Conservation (phyloP, 2,797 vertebrate genomes). For the Malurus splendens region DNA sequence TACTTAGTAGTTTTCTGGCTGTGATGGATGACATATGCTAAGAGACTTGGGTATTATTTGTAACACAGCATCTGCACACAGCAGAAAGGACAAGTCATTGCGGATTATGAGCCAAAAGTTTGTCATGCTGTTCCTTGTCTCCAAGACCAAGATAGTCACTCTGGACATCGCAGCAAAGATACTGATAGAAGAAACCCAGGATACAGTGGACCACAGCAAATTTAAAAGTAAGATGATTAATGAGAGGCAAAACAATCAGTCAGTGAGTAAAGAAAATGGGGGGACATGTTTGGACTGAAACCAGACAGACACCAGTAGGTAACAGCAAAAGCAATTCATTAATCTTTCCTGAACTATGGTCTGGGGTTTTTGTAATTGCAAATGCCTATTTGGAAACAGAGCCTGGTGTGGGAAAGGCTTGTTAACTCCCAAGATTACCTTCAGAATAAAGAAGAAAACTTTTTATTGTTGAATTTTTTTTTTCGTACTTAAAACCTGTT, state of each 20-base stretch:
- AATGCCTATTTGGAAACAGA: background rate
- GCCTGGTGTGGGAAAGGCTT: background rate
- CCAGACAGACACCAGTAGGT: background rate
- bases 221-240: constrained; percentile 87
- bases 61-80: constrained; percentile 76
- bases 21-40: constrained; percentile 28
- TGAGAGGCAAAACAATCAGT: background rate
- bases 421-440: background rate
- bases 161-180: constrained; percentile 89
- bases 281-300: background rate
- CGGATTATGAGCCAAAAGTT: constrained; percentile 97
- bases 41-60: constrained; percentile 52
- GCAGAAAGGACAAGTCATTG: constrained; percentile 93
- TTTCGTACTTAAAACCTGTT: background rate
- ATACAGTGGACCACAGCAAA: constrained; percentile 87
- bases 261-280: background rate
- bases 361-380: background rate
- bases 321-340: background rate
- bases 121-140: constrained; percentile 94
- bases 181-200: constrained; percentile 89
- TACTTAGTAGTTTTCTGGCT: constrained; percentile 29
- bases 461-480: background rate
- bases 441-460: background rate
- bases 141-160: constrained; percentile 86
- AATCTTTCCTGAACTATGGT: background rate